phyloP scores from a whole-genome alignment of 2,888 invertebrate species.

The Epinotia bilunana region DNA sequence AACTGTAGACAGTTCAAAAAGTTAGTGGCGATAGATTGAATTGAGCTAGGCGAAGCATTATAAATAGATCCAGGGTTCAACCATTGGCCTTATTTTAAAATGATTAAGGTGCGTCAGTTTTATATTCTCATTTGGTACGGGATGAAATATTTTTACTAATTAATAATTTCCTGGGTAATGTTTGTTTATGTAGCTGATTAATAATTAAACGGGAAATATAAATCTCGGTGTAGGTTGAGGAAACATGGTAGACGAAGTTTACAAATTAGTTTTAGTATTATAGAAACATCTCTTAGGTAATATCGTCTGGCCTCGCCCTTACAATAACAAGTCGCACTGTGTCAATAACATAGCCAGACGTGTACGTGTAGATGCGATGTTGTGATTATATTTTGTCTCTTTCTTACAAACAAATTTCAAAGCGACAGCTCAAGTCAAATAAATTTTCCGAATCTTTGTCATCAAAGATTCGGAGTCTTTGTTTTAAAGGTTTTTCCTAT shows the following conservation, averaged over 20 bases:
- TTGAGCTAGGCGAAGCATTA: slow-evolving; percentile 41
- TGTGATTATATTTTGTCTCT: background rate
- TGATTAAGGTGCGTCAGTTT: slow-evolving; percentile 42
- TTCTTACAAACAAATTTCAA: background rate
- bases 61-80: slow-evolving; percentile 42
- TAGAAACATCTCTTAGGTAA: slow-evolving; percentile 21
- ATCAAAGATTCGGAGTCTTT: no score
- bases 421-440: background rate
- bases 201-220: slow-evolving; percentile 43
- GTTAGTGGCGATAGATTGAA: slow-evolving; percentile 30
- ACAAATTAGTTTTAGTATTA: slow-evolving; percentile 26
- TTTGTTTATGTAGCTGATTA: slow-evolving; percentile 43
- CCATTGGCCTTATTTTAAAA: slow-evolving; percentile 41
- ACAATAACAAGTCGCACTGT: background rate
- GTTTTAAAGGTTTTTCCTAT: no score
- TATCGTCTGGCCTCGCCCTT: slow-evolving; percentile 1
- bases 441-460: background rate
- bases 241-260: slow-evolving; percentile 35
- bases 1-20: slow-evolving; percentile 14
- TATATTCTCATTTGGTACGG: slow-evolving; percentile 30
- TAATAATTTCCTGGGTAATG: slow-evolving; percentile 44
- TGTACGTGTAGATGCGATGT: background rate
- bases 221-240: slow-evolving; percentile 40
- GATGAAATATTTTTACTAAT: slow-evolving; percentile 36
- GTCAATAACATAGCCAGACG: background rate